Evolutionary conservation across 2,797 vertebrate genomes (phyloP), one percentile per base, ranked within the genome.

Genomic region (Myripristis jacobus): DNA sequence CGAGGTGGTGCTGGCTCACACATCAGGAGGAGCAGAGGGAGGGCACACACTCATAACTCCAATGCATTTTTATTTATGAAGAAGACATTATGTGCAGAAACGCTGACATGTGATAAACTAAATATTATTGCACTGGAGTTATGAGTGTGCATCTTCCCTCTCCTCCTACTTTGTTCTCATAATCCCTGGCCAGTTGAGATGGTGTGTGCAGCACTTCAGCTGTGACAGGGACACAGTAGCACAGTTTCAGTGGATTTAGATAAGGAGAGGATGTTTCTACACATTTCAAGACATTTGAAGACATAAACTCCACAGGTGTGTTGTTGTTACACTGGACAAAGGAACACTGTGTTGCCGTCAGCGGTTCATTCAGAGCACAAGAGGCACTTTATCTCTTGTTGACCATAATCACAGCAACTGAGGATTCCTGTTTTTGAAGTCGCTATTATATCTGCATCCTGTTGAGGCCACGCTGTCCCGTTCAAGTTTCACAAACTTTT

Each of bases 341-440:
- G 47, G 19, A 50, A 22, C 11, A 29, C 24, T 13, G 3, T 53
- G 12, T 25, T 25, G 9, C 51, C 29, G 22, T 6, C 25, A 22
- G 3, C 13, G n/a, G 16, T 29, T 29, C 25, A 27, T 54, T 8
- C 52, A 13, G 52, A 22, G 24, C 52, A 29, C 8, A 18, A n/a
- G 52, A 18, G n/a, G 27, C n/a, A 54, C 10, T 62, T 44, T 66
- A n/a, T 46, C n/a, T 55, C 8, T 21, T 47, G 25, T 67, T 57
- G 43, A 56, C 25, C 29, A 57, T 56, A 48, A 66, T 34, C 38
- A 38, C 1, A 55, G 25, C 38, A 29, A 12, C 9, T 53, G 63
- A 9, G 18, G 38, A 27, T 21, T 15, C 3, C 38, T 27, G 27
- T 57, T 21, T 48, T 18, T 56, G 31, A 54, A 56, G 54, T 47